These are phyloP conservation scores for Callipepla squamata DNA, from an alignment of 2,113 vertebrate species.

Conservation along the genomic window DNA sequence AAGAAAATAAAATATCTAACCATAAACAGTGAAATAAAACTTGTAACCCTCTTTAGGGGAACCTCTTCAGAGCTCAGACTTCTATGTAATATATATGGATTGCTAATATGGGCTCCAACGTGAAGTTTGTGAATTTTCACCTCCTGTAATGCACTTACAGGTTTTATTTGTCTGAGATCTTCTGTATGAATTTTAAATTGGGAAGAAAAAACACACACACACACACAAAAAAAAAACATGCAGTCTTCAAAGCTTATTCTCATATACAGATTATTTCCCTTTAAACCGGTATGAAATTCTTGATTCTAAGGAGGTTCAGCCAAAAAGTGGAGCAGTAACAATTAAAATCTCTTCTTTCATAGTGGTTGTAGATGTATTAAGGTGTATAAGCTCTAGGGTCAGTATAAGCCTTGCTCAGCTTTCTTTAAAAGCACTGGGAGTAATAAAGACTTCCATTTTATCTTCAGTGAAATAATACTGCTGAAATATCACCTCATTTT, in stretches of 20 bases:
- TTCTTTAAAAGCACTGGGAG: slow-evolving; percentile 76
- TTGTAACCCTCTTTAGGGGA: neutral
- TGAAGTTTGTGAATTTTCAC: neutral
- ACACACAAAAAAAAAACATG: neutral
- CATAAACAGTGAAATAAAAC: slow-evolving; percentile 33
- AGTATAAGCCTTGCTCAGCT: slow-evolving; percentile 74
- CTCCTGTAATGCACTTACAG: neutral
- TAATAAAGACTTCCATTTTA: slow-evolving; percentile 78
- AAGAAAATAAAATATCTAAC: slow-evolving; percentile 24
- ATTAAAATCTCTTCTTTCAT: slow-evolving; percentile 69
- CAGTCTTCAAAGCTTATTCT: neutral
- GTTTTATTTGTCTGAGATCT: neutral
- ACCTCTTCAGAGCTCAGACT: neutral
- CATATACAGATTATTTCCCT: neutral
- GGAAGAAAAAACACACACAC: neutral
- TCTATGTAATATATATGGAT: neutral
- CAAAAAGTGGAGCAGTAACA: slow-evolving; percentile 26
- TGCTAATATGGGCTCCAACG: neutral
- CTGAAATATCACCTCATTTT: slow-evolving; percentile 80
- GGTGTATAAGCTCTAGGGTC: slow-evolving; percentile 68
- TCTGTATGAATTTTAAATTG: neutral
- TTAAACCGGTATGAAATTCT: neutral
- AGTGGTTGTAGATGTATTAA: slow-evolving; percentile 54
- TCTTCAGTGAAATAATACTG: slow-evolving; percentile 75
- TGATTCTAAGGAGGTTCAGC: slow-evolving; percentile 1